phyloP scores from a whole-genome alignment of 2,888 invertebrate species.

The Encarsia formosa region DNA sequence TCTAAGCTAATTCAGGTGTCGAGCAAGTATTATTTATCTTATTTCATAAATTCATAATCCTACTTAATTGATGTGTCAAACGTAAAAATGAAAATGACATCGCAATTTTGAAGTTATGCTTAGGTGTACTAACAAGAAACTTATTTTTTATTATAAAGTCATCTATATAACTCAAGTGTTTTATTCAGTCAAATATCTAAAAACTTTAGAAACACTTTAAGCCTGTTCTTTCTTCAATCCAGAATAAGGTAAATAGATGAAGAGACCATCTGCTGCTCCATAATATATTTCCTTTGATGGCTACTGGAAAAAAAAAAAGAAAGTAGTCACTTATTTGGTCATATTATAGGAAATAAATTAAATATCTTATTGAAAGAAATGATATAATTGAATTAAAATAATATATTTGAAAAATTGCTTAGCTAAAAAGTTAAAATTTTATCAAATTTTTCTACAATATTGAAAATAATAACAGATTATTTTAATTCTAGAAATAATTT shows the following conservation, averaged over 20 bases:
- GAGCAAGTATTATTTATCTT: constrained; percentile 6
- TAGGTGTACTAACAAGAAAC: constrained; percentile 13
- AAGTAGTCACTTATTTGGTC: too few species aligned
- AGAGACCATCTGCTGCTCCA: constrained; percentile 44
- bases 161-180: constrained; percentile 21
- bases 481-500: too few species aligned
- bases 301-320: constrained; percentile 34
- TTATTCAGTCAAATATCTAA: constrained; percentile 20
- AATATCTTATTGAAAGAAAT: too few species aligned
- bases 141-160: constrained; percentile 22
- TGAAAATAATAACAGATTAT: not conserved
- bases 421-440: not conserved
- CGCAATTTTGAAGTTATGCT: not conserved
- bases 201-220: constrained; percentile 24
- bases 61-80: constrained; percentile 27
- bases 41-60: constrained; percentile 24
- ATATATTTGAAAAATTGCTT: too few species aligned
- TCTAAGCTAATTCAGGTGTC: too few species aligned
- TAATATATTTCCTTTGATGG: constrained; percentile 45
- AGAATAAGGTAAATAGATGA: constrained; percentile 39
- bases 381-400: too few species aligned
- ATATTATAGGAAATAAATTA: constrained; percentile 13
- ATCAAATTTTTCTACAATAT: not conserved
- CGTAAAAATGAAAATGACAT: too few species aligned
- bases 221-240: constrained; percentile 23